These are phyloP conservation scores for Erebia ligea DNA, from an alignment of 2,888 invertebrate genomes.

Conservation along the genomic window DNA sequence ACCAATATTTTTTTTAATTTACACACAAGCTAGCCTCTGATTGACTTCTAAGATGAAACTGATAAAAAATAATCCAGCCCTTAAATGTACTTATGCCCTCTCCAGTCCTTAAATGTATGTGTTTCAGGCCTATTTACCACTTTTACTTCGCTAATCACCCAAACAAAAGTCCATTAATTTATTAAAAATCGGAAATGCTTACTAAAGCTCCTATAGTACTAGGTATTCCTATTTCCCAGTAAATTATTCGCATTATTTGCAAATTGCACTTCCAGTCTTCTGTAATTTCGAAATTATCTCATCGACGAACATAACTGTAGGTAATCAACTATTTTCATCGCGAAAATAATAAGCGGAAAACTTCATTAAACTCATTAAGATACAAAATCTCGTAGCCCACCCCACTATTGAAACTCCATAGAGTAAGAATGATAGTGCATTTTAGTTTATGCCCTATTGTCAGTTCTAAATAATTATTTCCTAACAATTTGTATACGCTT, in stretches of 20 bases:
- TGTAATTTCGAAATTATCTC: background rate
- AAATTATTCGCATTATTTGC: background rate
- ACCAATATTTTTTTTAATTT: too few species aligned
- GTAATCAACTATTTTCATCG: conserved; percentile 14
- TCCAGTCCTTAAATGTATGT: too few species aligned
- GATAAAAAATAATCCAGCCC: too few species aligned
- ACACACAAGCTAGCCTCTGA: too few species aligned
- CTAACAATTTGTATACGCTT: conserved; percentile 54
- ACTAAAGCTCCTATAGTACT: too few species aligned
- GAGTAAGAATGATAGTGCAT: conserved; percentile 60
- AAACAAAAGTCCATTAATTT: too few species aligned
- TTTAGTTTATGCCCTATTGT: conserved; percentile 71
- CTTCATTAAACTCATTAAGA: conserved; percentile 57
- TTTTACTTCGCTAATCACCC: too few species aligned
- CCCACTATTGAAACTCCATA: conserved; percentile 64
- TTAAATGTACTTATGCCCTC: too few species aligned
- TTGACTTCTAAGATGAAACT: too few species aligned
- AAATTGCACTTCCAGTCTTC: background rate
- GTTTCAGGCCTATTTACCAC: too few species aligned
- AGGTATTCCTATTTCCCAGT: background rate
- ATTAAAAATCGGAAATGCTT: too few species aligned
- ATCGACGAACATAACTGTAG: background rate
- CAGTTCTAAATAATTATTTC: conserved; percentile 62
- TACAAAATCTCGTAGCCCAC: conserved; percentile 67
- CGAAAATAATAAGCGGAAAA: conserved; percentile 39